Base-by-base conservation (phyloP, 37 sponge, comb jelly and placozoan genomes). In the Dysidea cf. avara region DNA sequence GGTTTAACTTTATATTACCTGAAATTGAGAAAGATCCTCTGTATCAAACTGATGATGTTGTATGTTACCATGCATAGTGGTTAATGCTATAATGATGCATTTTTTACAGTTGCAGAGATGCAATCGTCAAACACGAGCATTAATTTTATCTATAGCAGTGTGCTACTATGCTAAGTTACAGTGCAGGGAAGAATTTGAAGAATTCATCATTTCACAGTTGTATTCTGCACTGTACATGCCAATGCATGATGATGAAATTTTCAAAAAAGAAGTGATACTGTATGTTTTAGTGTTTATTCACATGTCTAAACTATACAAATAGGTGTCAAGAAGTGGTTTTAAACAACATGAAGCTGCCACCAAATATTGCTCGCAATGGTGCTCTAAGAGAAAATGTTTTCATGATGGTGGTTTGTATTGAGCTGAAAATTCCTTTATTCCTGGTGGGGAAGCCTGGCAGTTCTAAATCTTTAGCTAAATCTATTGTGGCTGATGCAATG, bases 371-470 rank as follows among this genome's bases (percentile, higher is more conserved):
- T 38, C 53, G 68, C 39, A 88, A 88, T 47, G 43, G 22, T 32
- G 89, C 89, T 53, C 79, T 88, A 5, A 76, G 68, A 51, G 89
- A 88, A 35, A 88, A 88, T 72, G 76, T 88, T 30, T 88, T 88
- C 46, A 88, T 88, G 89, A 88, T 88, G 89, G 66, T 71, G 1
- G 79, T 88, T 9, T 83, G 83, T 56, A 88, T 88, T 47, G 89
- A 88, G 25, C 74, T 83, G 48, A 76, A 64, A 7, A 82, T 88
- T 18, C 89, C 89, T 0, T 69, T 88, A 2, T 86, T 86, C 46
- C 40, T 86, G 22, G 68, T 86, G 32, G 87, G 87, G 24, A 84
- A 86, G 14, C 89, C 89, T 21, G 89, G 89, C 0, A 88, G 89
- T 66, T 85, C 83, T 7, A 88, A 88, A 39, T 74, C 77, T 11